Evolutionary conservation across 2,113 vertebrate genomes (phyloP).

Genomic region (Oceanites oceanicus): DNA sequence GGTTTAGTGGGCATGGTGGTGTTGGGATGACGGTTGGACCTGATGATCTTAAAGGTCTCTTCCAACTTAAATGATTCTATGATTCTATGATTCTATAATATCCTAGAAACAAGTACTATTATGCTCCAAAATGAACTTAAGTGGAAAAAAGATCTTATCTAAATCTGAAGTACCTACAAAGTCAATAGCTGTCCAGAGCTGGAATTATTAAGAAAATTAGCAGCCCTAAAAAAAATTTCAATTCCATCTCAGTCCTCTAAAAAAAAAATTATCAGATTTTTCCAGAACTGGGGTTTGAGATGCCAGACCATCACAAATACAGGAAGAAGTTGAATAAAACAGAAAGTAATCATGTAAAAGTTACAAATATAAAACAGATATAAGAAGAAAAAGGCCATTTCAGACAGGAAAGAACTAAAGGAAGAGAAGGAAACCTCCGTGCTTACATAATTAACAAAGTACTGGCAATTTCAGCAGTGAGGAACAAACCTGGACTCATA

Average conservation of each 20-base stretch:
- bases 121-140: not conserved
- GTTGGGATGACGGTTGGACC: no score
- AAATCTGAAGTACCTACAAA: not conserved
- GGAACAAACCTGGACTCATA: not conserved
- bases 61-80: no score
- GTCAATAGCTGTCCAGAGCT: not conserved
- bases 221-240: not conserved
- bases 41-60: no score
- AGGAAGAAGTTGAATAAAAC: not conserved
- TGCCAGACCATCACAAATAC: not conserved
- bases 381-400: not conserved
- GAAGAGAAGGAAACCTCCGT: not conserved
- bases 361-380: not conserved
- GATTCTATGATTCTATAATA: no score
- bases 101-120: not conserved
- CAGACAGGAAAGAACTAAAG: not conserved
- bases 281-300: not conserved
- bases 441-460: not conserved
- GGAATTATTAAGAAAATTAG: not conserved
- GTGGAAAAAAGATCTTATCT: not conserved
- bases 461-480: not conserved
- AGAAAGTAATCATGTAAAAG: not conserved
- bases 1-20: no score
- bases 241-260: not conserved
- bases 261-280: not conserved